phyloP scores from a whole-genome alignment of 2,797 vertebrate species.

The Cossypha niveicapilla region DNA sequence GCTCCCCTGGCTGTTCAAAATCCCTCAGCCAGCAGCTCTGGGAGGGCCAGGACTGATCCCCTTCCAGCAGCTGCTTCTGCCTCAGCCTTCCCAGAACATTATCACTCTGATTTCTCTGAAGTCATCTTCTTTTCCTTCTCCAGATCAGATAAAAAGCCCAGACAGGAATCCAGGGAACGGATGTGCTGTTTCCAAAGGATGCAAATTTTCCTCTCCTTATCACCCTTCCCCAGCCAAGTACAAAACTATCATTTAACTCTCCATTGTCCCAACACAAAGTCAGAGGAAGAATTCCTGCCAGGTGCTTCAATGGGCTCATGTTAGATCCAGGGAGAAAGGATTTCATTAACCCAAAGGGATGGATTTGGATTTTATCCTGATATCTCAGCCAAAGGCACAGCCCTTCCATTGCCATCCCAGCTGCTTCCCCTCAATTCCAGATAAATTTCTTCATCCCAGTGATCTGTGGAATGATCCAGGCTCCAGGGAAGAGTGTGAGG shows the following conservation, averaged over 20 bases:
- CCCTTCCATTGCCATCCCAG: fast-evolving
- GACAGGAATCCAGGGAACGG: not conserved
- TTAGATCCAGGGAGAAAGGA: not conserved
- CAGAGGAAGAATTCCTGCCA: not conserved
- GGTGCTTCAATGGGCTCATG: fast-evolving
- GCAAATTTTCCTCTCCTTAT: not conserved
- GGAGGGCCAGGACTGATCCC: not conserved
- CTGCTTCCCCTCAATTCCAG: not conserved
- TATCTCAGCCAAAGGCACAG: fast-evolving
- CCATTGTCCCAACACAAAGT: not conserved
- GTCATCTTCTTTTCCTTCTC: not conserved
- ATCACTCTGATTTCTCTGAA: not conserved
- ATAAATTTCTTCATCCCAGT: not conserved
- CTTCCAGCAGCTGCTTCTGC: not conserved
- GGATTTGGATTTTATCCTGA: not conserved
- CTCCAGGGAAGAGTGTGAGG: not conserved
- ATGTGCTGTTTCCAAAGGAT: not conserved
- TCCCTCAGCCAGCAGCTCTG: fast-evolving
- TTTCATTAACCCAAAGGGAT: not conserved
- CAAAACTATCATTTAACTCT: not conserved
- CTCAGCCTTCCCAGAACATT: not conserved
- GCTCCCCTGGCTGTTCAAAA: not conserved
- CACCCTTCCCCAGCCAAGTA: not conserved
- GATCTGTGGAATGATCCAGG: not conserved
- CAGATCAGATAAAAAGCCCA: not conserved